Evolutionary conservation across 2,888 invertebrate genomes (phyloP), one percentile per base, ranked within the genome.

Genomic region (Dasypogon diadema): DNA sequence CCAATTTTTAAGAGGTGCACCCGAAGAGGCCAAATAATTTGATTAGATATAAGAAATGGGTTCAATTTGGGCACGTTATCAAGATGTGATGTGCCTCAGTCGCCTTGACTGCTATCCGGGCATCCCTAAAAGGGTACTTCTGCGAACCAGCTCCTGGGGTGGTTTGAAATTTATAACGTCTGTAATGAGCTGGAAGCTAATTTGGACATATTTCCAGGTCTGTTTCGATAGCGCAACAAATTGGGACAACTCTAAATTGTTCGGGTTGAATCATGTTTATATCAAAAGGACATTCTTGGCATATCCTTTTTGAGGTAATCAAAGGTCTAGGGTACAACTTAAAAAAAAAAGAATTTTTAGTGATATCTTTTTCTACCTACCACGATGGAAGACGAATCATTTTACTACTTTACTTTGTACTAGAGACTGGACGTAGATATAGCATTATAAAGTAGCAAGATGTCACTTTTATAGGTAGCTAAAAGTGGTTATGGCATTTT

Each of bases 241-340:
- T 77, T 56, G 56, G 12, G 14, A 42, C 73, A 73, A 73, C 73
- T 16, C 24, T 73, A 72, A 65, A 75, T 37, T 46, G 55, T 55
- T 60, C 18, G 14, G 18, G 22, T 16, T 42, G 56, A 72, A 63
- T 75, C 72, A 54, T 75, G 58, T 77, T 77, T 77, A 73, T 77
- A 77, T 75, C 75, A 75, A 51, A 24, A 77, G 65, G 74, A 75
- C 75, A 77, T 75, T 77, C 73, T 58, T 74, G 2, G 16, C 26
- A 56, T 56, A 21, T 37, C 56, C 56, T 56, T 26, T 70, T 54
- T 37, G 30, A 18, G 65, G 6, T 65, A 63, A n/a, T 30, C 55
- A 63, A 37, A 22, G 18, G 30, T 60, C 37, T 26, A 34, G 21
- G 42, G 16, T 8, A 42, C 22, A 12, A 55, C 2, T 56, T 56